Evolutionary conservation across 2,888 invertebrate species (phyloP).

Genomic region (Philopedon plagiatum): DNA sequence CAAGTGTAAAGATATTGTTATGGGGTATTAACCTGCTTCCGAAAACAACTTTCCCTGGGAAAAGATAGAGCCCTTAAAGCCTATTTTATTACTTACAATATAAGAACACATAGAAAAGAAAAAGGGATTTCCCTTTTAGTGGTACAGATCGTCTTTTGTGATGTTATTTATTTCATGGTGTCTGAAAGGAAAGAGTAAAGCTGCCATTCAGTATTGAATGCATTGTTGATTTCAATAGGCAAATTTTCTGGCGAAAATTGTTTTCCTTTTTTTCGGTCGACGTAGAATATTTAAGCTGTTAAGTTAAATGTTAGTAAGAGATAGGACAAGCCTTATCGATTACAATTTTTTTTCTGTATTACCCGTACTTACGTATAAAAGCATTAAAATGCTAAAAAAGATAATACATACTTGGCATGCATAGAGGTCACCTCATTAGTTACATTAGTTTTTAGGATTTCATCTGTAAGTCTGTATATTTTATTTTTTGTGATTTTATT

Average conservation of each 20-base stretch:
- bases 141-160: background rate
- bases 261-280: background rate
- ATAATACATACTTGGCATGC: no score
- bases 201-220: background rate
- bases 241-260: background rate
- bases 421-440: no score
- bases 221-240: background rate
- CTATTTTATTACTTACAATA: background rate
- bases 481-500: no score
- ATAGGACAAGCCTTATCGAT: no score
- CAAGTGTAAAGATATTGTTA: no score
- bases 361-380: no score
- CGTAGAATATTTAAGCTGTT: background rate
- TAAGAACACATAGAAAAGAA: background rate
- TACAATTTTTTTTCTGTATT: no score
- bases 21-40: background rate
- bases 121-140: background rate
- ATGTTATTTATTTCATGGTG: background rate
- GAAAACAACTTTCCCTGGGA: background rate
- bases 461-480: no score
- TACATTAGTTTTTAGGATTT: no score
- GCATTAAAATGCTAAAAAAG: no score
- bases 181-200: background rate
- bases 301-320: no score
- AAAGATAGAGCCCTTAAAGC: background rate